Evolutionary conservation across 2,113 vertebrate genomes (phyloP).

Genomic region (Felis chaus): DNA sequence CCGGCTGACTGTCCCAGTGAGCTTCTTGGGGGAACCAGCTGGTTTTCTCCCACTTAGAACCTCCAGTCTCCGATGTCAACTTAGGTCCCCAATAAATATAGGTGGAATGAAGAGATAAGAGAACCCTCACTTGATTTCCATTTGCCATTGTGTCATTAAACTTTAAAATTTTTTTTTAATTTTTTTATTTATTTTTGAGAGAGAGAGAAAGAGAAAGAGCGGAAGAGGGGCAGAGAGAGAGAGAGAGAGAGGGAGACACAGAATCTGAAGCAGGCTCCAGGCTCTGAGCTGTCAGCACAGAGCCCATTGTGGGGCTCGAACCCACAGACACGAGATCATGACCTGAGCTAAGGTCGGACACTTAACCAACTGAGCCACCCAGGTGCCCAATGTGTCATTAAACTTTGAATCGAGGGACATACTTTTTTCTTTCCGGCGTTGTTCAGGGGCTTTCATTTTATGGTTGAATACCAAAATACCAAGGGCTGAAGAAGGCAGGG

Average conservation of each 20-base stretch:
- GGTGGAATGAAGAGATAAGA: too few relatives aligned
- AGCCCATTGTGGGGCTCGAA: too few relatives aligned
- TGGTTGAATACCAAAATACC: neutral
- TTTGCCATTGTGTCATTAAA: neutral
- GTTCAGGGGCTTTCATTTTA: neutral
- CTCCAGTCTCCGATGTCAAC: neutral
- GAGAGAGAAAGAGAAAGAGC: too few relatives aligned
- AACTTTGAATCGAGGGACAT: neutral
- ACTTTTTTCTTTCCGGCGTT: neutral
- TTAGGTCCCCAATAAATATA: neutral
- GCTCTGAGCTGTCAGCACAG: too few relatives aligned
- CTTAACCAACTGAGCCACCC: too few relatives aligned
- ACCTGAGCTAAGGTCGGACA: too few relatives aligned
- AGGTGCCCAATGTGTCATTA: neutral
- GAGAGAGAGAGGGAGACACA: too few relatives aligned
- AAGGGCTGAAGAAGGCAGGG: neutral
- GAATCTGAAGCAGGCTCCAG: too few relatives aligned
- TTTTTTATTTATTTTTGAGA: too few relatives aligned
- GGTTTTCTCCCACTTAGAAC: neutral
- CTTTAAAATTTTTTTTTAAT: neutral
- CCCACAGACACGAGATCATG: too few relatives aligned
- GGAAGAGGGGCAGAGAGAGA: too few relatives aligned
- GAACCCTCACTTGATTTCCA: neutral
- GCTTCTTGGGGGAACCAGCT: too few relatives aligned
- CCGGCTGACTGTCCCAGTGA: neutral